A percentile compares a stretch with the other conserved stretches of the same genome.
phyloP scores from a whole-genome alignment of 2,797 vertebrate genomes.

The Pelochelys cantorii region DNA sequence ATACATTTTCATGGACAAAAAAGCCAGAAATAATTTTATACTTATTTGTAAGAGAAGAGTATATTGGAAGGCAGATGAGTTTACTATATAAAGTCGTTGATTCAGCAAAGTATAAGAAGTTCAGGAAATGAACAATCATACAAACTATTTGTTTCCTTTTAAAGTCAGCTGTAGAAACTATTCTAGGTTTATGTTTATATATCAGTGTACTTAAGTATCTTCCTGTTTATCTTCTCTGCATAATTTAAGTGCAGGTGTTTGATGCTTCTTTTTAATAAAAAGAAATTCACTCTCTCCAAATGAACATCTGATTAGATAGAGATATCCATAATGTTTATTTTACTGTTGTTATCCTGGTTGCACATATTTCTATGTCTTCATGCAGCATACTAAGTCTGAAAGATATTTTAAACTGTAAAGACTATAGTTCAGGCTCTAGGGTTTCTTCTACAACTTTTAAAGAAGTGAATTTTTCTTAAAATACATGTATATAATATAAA shows the following conservation, averaged over 20 bases:
- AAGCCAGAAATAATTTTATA: slow-evolving; percentile 33
- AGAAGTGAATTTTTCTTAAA: neutral
- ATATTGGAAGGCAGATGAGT: slow-evolving; percentile 11
- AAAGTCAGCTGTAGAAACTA: slow-evolving; percentile 10
- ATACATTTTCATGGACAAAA: slow-evolving; percentile 38
- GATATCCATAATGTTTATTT: neutral
- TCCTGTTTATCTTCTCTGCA: slow-evolving; percentile 15
- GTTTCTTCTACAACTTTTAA: neutral
- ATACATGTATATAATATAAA: neutral
- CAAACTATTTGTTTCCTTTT: slow-evolving; percentile 45
- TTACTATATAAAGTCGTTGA: slow-evolving; percentile 18
- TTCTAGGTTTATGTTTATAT: neutral
- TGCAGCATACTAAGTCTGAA: neutral
- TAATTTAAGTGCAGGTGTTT: neutral
- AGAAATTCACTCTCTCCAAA: neutral
- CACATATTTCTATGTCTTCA: neutral
- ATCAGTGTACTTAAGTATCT: neutral
- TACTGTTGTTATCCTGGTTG: neutral
- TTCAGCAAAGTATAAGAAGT: slow-evolving; percentile 3
- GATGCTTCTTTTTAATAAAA: neutral
- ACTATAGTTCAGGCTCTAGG: fast-evolving
- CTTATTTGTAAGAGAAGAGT: slow-evolving; percentile 24
- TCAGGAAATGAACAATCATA: slow-evolving; percentile 21
- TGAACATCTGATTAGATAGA: neutral
- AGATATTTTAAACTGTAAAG: neutral